Conservation (phyloP, 2,888 invertebrate genomes). For the Hypomecis punctinalis region DNA sequence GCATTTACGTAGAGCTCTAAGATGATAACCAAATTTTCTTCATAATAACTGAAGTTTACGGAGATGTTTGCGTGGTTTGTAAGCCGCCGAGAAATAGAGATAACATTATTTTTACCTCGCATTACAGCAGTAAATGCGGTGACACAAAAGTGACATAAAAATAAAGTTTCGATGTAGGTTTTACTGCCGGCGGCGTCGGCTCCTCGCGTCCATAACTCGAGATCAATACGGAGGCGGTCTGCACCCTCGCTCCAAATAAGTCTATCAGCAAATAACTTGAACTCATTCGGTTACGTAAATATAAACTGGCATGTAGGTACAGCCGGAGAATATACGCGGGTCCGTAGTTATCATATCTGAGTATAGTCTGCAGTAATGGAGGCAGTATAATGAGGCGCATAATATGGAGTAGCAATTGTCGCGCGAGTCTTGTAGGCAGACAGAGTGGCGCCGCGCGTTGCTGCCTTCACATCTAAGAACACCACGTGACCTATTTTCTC, state of each 20-base stretch:
- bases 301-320: conserved; percentile 5
- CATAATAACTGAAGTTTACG: conserved; percentile 9
- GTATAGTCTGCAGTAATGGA: conserved; percentile 17
- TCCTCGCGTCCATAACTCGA: conserved; percentile 57
- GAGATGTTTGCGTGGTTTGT: conserved; percentile 11
- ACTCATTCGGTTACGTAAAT: conserved; percentile 35
- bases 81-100: conserved; percentile 8
- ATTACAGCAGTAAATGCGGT: conserved; percentile 32
- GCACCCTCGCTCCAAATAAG: conserved; percentile 49
- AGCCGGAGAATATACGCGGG: not conserved
- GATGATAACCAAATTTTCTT: not conserved
- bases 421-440: conserved; percentile 53
- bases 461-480: conserved; percentile 46
- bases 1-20: conserved; percentile 9
- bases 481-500: conserved; percentile 50
- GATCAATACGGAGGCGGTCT: conserved; percentile 78
- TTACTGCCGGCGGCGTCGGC: conserved; percentile 56
- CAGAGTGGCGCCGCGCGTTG: conserved; percentile 63
- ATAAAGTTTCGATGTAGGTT: conserved; percentile 45
- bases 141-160: conserved; percentile 40
- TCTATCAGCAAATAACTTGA: conserved; percentile 32
- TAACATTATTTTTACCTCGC: conserved; percentile 29
- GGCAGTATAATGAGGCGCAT: conserved; percentile 42
- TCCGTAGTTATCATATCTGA: conserved; percentile 24
- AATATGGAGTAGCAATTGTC: conserved; percentile 36